Evolutionary conservation across 2,888 invertebrate genomes (phyloP).

Genomic region (Aphrophora alni): DNA sequence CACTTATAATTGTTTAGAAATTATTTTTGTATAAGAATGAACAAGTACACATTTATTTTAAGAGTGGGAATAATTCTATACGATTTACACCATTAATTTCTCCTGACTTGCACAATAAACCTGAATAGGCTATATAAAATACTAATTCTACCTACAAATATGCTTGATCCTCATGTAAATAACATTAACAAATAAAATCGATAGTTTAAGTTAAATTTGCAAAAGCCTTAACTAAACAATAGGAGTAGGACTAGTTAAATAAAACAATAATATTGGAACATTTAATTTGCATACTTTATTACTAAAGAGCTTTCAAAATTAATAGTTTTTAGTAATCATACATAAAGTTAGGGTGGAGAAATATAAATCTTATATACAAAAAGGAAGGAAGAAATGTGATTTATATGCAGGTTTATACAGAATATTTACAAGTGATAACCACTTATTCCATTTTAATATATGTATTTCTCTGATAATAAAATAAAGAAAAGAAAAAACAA

Average conservation of each 20-base stretch:
- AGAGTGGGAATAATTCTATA: no score
- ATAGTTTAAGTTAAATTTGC: no score
- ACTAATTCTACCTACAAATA: no score
- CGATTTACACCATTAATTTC: no score
- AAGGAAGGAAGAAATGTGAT: conserved; percentile 2
- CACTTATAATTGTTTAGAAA: no score
- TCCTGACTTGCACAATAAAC: no score
- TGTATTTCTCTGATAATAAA: background rate
- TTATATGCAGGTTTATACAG: conserved; percentile 6
- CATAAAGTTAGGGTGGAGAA: background rate
- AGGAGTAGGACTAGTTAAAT: background rate
- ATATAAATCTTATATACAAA: conserved; percentile 9
- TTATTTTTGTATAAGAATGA: no score
- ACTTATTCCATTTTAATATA: background rate
- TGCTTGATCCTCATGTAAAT: no score
- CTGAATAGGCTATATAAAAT: no score
- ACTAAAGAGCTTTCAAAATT: conserved; percentile 4
- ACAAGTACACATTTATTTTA: no score
- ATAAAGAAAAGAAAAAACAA: background rate
- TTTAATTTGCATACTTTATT: background rate
- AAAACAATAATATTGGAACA: background rate
- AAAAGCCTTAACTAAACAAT: background rate
- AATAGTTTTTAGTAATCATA: background rate
- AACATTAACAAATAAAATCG: no score
- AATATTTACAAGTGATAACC: conserved; percentile 1